Evolutionary conservation across 2,113 vertebrate genomes (phyloP).

Genomic region (Cichladusa arquata): DNA sequence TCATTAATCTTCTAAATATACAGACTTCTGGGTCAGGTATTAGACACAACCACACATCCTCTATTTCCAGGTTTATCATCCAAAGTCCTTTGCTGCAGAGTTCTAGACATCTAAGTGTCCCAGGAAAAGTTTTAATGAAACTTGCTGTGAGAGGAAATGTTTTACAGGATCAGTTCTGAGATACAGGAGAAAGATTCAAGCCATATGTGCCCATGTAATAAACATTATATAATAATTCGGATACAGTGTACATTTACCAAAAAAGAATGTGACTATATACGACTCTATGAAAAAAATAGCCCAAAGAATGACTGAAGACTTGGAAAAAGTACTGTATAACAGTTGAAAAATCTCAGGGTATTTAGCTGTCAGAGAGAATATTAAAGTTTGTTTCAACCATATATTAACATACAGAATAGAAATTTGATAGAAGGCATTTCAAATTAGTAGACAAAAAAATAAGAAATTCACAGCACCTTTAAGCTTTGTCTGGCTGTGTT

Average conservation of each 20-base stretch:
- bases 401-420: background rate
- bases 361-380: background rate
- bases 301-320: background rate
- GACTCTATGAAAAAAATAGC: background rate
- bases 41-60: background rate
- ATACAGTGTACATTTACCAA: background rate
- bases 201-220: background rate
- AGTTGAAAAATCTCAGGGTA: background rate
- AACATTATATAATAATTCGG: background rate
- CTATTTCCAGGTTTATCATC: background rate
- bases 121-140: background rate
- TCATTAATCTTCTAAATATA: background rate
- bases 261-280: background rate
- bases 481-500: background rate
- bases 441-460: background rate
- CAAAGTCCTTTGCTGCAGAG: background rate
- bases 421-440: background rate
- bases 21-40: background rate
- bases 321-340: background rate
- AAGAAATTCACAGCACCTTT: background rate
- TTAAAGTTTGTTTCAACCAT: background rate
- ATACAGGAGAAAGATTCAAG: background rate
- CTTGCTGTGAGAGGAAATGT: background rate
- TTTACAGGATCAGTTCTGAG: background rate
- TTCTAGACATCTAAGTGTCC: background rate